Evolutionary conservation across 30 jellyfish, hydroid and myxozoan species (phyloP), one percentile per base, ranked within the genome.

Genomic region (Rhopilema esculentum): DNA sequence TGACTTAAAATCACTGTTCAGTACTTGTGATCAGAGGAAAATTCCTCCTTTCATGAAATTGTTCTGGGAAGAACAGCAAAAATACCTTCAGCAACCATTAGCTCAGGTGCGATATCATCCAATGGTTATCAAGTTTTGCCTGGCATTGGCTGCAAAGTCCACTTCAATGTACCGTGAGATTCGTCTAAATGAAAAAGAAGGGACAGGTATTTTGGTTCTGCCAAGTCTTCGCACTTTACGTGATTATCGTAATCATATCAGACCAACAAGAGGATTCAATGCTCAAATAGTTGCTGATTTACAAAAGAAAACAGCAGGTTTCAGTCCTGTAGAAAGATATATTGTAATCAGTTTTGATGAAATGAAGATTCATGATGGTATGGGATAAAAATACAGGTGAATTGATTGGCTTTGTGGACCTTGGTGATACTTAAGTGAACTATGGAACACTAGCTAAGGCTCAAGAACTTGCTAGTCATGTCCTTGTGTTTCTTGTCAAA

Each of bases 391-490:
- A 82, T 64, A 82, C 91, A 21, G 88, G 93, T 33, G 93, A 88
- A 33, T 66, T 70, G 69, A 73, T 68, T 49, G 97, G 92, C n/a
- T 89, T 81, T 89, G 92, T 83, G 57, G 95, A 89, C 29, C 75
- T 89, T 48, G 97, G 95, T 67, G 97, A 69, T 71, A 71, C 66
- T 30, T 68, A 72, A 23, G 31, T 28, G 27, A 82, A 89, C 64
- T 73, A 49, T 64, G 89, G 91, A 27, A 72, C 97, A 8, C 84
- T 82, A 23, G 32, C 28, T 26, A 52, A 89, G 28, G 65, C 69
- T 28, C 57, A 89, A 25, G 52, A 81, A 40, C 89, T 82, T 40
- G 95, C 97, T 51, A 29, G 96, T 18, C 97, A 89, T 89, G 97
- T 82, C 27, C 88, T 90, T 49, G 97, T 84, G 25, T 90, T 90